A percentile compares a stretch with the other conserved stretches of the same genome.
phyloP scores from a whole-genome alignment of 2,888 invertebrate genomes.

The Lasioglossum vierecki region DNA sequence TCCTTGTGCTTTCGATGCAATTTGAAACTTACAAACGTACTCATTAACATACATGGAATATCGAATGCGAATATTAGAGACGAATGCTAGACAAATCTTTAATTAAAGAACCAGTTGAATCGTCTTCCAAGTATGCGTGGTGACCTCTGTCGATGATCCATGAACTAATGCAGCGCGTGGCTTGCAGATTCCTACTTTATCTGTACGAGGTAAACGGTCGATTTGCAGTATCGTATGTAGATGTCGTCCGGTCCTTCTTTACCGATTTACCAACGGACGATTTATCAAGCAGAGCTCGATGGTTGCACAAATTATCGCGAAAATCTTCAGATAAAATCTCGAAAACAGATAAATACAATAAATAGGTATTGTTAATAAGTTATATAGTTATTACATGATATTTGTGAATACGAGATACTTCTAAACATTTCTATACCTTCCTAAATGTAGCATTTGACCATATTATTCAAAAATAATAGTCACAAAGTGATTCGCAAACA shows the following conservation, averaged over 20 bases:
- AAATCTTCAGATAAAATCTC: neutral
- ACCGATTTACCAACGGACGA: constrained; percentile 31
- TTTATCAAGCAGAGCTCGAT: neutral
- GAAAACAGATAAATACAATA: neutral
- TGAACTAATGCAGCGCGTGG: neutral
- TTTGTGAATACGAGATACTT: too few species aligned
- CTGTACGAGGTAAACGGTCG: neutral
- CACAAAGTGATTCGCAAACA: constrained; percentile 25
- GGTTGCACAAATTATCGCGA: neutral
- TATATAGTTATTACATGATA: too few species aligned
- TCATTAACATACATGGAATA: neutral
- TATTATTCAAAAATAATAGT: neutral
- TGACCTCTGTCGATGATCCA: neutral
- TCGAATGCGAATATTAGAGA: neutral
- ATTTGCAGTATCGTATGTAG: neutral
- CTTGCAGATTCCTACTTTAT: constrained; percentile 41
- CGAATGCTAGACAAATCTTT: neutral
- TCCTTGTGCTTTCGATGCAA: neutral
- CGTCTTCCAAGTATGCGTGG: neutral
- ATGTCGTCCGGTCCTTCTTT: neutral
- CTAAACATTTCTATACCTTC: neutral
- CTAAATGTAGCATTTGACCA: neutral
- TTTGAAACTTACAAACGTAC: neutral
- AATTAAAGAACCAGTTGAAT: neutral
- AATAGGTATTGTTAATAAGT: neutral